phyloP scores from a whole-genome alignment of 1,140 invertebrate genomes.

The Drosophila quadrilineata region DNA sequence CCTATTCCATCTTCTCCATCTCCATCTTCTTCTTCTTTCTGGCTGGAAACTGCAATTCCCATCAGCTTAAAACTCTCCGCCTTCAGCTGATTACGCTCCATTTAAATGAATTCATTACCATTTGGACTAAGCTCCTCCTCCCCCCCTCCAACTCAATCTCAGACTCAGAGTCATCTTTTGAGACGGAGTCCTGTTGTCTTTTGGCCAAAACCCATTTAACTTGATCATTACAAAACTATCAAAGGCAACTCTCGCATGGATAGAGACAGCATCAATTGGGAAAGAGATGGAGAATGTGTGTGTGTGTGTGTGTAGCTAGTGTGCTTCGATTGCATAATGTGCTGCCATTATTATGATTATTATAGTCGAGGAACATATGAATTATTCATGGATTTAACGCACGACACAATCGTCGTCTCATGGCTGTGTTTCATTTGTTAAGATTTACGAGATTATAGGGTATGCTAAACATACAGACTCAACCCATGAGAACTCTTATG shows the following conservation, averaged over 20 bases:
- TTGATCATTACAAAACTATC: slow-evolving; percentile 80
- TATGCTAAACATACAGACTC: no score
- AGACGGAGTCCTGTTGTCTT: slow-evolving; percentile 41
- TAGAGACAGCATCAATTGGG: background rate
- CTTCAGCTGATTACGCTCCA: slow-evolving; percentile 72
- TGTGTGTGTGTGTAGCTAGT: background rate
- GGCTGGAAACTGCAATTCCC: slow-evolving; percentile 25
- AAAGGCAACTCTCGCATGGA: no score
- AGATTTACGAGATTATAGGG: slow-evolving; percentile 13
- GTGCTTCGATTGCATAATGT: slow-evolving; percentile 37
- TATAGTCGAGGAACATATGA: slow-evolving; percentile 51
- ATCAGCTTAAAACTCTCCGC: background rate
- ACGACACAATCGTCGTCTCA: slow-evolving; percentile 32
- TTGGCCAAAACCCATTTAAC: slow-evolving; percentile 62
- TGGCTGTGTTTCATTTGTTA: slow-evolving; percentile 23
- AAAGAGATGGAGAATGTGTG: slow-evolving; percentile 7
- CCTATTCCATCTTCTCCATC: no score
- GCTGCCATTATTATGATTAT: slow-evolving; percentile 56
- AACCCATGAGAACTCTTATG: no score
- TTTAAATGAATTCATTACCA: slow-evolving; percentile 76
- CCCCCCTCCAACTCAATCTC: no score
- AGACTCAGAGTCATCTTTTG: no score
- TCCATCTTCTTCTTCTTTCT: no score
- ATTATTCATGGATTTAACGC: slow-evolving; percentile 63
- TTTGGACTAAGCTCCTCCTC: slow-evolving; percentile 51